phyloP scores from a whole-genome alignment of 2,888 invertebrate genomes.

The Leptinotarsa tumamoca region DNA sequence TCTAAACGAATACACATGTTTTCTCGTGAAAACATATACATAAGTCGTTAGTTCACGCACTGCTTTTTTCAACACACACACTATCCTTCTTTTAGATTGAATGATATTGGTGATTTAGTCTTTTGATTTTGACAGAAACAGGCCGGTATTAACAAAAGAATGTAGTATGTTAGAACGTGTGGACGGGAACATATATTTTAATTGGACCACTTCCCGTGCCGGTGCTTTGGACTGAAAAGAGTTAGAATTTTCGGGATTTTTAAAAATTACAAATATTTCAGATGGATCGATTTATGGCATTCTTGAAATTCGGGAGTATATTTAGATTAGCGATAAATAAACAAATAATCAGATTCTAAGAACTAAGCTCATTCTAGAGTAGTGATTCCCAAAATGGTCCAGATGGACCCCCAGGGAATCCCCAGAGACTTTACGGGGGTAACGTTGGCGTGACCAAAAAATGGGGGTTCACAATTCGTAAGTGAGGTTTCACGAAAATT shows the following conservation, averaged over 20 bases:
- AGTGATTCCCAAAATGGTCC: no score
- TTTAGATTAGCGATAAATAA: neutral
- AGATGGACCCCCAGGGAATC: no score
- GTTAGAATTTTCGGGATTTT: neutral
- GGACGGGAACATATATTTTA: neutral
- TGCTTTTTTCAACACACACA: conserved; percentile 43
- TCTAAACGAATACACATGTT: conserved; percentile 50
- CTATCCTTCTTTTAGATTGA: conserved; percentile 41
- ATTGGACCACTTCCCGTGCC: neutral
- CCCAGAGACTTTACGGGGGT: no score
- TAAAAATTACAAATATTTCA: neutral
- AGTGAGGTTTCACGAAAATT: no score
- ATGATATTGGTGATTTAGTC: conserved; percentile 46
- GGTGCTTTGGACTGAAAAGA: neutral
- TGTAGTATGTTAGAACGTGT: neutral
- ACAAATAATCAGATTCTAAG: no score
- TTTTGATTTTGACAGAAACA: conserved; percentile 36
- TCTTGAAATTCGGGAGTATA: neutral
- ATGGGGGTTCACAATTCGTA: no score
- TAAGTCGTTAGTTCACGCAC: conserved; percentile 49
- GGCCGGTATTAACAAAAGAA: conserved; percentile 32
- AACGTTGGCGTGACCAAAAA: no score
- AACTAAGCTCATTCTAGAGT: no score
- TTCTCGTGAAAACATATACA: conserved; percentile 44
- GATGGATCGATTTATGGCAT: neutral